Percentiles rank a stretch among this genome's conserved stretches.
Conservation (phyloP, 2,113 vertebrate genomes). For the Capreolus pygargus region DNA sequence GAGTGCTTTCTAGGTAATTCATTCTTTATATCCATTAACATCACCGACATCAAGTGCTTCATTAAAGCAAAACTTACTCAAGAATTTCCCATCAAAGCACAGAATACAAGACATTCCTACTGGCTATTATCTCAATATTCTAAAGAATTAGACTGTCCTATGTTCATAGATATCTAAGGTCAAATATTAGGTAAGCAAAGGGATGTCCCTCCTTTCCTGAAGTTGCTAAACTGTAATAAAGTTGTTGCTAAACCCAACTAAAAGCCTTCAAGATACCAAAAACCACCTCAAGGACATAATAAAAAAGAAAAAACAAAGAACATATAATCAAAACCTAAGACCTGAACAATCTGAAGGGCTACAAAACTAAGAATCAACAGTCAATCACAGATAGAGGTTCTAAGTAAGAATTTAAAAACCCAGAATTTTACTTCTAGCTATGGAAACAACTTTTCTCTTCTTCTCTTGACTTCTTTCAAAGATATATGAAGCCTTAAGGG, state of each 20-base stretch:
- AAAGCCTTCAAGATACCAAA: not conserved
- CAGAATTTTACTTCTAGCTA: not conserved
- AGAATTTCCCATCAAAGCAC: not conserved
- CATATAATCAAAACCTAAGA: not conserved
- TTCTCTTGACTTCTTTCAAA: not conserved
- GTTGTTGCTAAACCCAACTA: not conserved
- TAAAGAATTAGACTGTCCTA: not conserved
- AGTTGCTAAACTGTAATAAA: not conserved
- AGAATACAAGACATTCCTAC: not conserved
- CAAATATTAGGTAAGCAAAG: not conserved
- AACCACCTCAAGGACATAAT: not conserved
- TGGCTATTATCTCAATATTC: not conserved
- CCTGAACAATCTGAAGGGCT: not conserved
- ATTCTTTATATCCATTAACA: not conserved
- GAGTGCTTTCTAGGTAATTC: not conserved
- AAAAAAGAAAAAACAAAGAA: not conserved
- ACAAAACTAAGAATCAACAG: not conserved
- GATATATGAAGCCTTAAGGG: not conserved
- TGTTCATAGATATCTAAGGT: not conserved
- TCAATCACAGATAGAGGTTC: not conserved
- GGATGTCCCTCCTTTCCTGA: not conserved
- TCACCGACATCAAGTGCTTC: not conserved
- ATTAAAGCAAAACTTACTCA: not conserved
- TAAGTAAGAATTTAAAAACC: not conserved
- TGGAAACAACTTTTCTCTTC: not conserved